Evolutionary conservation across 2,113 vertebrate genomes (phyloP).

Genomic region (Nycticryphes semicollaris): DNA sequence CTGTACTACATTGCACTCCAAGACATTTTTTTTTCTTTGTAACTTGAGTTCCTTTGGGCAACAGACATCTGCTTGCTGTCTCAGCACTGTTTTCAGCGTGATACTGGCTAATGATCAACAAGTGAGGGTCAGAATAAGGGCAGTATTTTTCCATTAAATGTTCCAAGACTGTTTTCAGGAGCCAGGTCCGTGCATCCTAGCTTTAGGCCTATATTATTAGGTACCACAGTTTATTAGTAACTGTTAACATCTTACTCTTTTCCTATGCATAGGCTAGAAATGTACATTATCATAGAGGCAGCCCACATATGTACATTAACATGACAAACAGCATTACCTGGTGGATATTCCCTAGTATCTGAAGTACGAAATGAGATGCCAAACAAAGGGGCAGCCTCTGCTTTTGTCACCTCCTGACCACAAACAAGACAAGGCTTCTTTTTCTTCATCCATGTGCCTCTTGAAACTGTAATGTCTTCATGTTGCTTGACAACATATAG

Average conservation of each 20-base stretch:
- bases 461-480: background rate
- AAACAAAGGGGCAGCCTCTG: background rate
- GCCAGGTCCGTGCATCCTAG: background rate
- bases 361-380: background rate
- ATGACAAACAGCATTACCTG: background rate
- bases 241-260: background rate
- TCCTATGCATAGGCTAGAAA: background rate
- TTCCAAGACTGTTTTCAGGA: background rate
- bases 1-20: background rate
- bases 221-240: background rate
- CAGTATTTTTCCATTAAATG: background rate
- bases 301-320: rapidly evolving
- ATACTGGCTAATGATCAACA: background rate
- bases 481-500: background rate
- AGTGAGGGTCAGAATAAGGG: background rate
- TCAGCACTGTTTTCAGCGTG: background rate
- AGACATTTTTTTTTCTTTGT: background rate
- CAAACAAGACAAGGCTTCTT: background rate
- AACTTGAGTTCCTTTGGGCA: background rate
- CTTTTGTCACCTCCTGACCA: background rate
- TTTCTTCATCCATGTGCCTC: background rate
- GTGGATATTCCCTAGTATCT: background rate
- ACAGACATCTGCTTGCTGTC: background rate
- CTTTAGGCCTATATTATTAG: background rate
- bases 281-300: background rate